A percentile compares a stretch with the other conserved stretches of the same genome.
phyloP scores from a whole-genome alignment of 2,888 invertebrate genomes.

The Agrenia bidenticulata region DNA sequence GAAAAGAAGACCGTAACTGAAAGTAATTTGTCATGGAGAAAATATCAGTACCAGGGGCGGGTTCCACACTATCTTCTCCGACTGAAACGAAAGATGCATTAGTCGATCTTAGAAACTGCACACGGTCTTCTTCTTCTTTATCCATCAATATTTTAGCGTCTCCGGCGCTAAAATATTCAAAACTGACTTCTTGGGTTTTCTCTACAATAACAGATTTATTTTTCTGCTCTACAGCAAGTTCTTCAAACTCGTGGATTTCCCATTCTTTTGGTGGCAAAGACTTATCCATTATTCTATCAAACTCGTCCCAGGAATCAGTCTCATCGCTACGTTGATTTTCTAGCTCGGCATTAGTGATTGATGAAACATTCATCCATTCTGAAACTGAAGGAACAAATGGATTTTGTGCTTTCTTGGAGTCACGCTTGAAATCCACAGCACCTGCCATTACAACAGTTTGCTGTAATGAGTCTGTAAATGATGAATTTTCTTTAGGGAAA shows the following conservation, averaged over 20 bases:
- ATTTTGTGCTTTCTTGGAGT: no score
- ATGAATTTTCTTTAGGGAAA: no score
- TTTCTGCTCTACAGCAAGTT: slow-evolving; percentile 15
- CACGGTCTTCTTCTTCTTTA: slow-evolving; percentile 33
- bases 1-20: slow-evolving; percentile 33
- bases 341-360: no score
- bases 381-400: no score
- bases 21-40: slow-evolving; percentile 34
- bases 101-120: slow-evolving; percentile 30
- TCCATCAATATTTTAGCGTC: slow-evolving; percentile 33
- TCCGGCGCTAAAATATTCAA: slow-evolving; percentile 22
- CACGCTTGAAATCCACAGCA: no score
- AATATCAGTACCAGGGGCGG: background rate
- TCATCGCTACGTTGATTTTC: background rate
- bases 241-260: slow-evolving; percentile 25
- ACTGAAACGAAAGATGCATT: slow-evolving; percentile 26
- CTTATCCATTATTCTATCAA: slow-evolving; percentile 30
- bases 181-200: slow-evolving; percentile 16
- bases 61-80: background rate
- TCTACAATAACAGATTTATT: slow-evolving; percentile 14
- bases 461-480: no score
- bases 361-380: no score
- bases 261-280: slow-evolving; percentile 8
- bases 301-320: slow-evolving; percentile 31
- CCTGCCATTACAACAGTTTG: no score